Evolutionary conservation across 2,113 vertebrate species (phyloP), one percentile per base, ranked within the genome.

Genomic region (Atractosteus spatula): DNA sequence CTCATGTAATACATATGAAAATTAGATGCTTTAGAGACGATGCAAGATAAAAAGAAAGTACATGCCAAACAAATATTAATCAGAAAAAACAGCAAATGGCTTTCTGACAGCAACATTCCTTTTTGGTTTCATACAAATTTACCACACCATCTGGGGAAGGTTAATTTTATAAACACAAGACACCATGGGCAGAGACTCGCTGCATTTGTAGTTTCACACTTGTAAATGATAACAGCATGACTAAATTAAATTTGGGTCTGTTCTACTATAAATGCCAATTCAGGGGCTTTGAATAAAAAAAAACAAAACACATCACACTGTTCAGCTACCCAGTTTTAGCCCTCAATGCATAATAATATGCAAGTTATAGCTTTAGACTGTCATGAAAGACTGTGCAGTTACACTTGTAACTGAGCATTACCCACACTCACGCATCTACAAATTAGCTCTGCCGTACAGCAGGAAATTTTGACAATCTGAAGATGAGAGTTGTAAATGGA

Each of bases 301-400:
- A 62, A 70, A 69, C 41, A 59, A 7, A 8, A 41, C 44, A 62
- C 43, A 55, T 80, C 81, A 74, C 68, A 14, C 62, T 29, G 17
- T 63, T 63, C 29, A 3, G 11, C 41, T 29, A 16, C 65, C 70
- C 7, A 51, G 65, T 66, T 66, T 10, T 10, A 8, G 59, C 44
- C 69, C 57, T 43, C 17, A 54, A 72, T 65, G 70, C 79, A 81
- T 85, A 80, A 88, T 84, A 81, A 59, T 77, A 66, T 83, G 83
- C 87, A 88, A 91, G 83, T 74, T 71, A 76, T 79, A 82, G 83
- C 85, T 86, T 85, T 83, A 84, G 79, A 83, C 82, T 80, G 86
- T 82, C 81, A 80, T 67, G 76, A 81, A 73, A 86, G 59, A 61
- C 42, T 57, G 71, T 69, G 44, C 14, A 81, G 78, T 80, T 12